Base-by-base conservation (phyloP, 2,113 vertebrate genomes). In the Ceyx melanurus region DNA sequence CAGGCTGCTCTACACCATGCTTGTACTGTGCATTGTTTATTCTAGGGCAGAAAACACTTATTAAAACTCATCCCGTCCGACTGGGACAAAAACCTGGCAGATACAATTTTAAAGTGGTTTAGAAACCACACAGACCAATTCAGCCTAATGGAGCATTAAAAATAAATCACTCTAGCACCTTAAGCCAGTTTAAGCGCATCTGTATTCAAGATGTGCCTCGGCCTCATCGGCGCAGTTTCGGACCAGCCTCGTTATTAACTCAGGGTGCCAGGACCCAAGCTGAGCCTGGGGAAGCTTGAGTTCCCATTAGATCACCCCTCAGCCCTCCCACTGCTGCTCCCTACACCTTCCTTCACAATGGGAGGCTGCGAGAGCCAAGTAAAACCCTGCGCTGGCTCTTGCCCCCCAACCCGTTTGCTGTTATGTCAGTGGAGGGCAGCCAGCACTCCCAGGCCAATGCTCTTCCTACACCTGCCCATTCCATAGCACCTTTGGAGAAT, bases 121-220 rank as follows among this genome's bases (percentile, higher is more conserved):
- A 91, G 92, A 96, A 96, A 92, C 87, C 81, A 88, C 94, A 87
- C 91, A 94, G 89, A 83, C 84, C 92, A 94, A 95, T 82, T 93
- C 92, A 86, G 92, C 58, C 89, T 96, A 95, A 95, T 88, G 87
- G 94, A 92, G 94, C 91, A 89, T 91, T 94, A 93, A 95, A 95
- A 93, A 93, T 87, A 96, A 95, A 96, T 93, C 94, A 92, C 78
- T 90, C 76, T 5, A 88, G 95, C 94, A 94, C 92, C 92, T 95
- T 92, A 94, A 95, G 94, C 89, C 94, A 94, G 92, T 96, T 94
- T 89, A 89, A 95, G 87, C 29, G n/a, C 91, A 89, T 92, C 92
- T 95, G 92, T 80, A 95, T 80, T 93, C 93, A 85, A 89, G 92
- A 94, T 88, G 92, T 60, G 89, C 92, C 86, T 84, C 21, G 0